Base-by-base conservation (phyloP, 2,888 invertebrate genomes). In the Argynnis bischoffii region DNA sequence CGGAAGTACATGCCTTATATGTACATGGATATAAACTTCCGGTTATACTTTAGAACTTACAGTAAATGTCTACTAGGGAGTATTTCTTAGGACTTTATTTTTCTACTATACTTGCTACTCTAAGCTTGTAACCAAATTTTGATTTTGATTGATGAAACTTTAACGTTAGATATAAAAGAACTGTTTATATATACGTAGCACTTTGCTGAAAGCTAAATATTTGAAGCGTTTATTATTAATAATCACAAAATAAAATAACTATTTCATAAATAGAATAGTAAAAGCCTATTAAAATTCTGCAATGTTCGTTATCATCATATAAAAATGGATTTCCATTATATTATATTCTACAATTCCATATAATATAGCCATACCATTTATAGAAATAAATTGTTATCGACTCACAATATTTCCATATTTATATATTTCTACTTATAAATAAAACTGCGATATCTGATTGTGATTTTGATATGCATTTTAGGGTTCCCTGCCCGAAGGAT, bases 271-370 rank as follows among this genome's bases (percentile, higher is more conserved):
- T 46, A 21, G 15, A 57, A 15, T 57, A 14, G n/a, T 26, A 57
- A 47, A n/a, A 57, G 57, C 46, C 46, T 47, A 57, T 57, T 18
- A 57, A 57, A 57, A 57, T 57, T 21, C 21, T 57, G 57, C 47
- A 26, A 21, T 47, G 47, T 57, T 16, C 46, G 47, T n/a, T 57
- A 26, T 53, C 21, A 53, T 13, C n/a, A 14, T 53, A 41, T 8
- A 46, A 63, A 63, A 64, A 55, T 56, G 21, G 16, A 64, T 50
- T 41, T 53, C 53, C 54, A 63, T 53, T 53, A 63, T 41, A 46
- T 53, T 18, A 18, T 63, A 14, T 21, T 46, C 15, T 47, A 46
- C 47, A 57, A 46, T 18, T 41, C 35, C 11, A 41, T 41, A 41
- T 41, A 8, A 35, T 31, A 35, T 0, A 41, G 8, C 8, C 35